These are phyloP conservation scores for Myotis myotis DNA, from an alignment of 2,797 vertebrate genomes.

Conservation along the genomic window DNA sequence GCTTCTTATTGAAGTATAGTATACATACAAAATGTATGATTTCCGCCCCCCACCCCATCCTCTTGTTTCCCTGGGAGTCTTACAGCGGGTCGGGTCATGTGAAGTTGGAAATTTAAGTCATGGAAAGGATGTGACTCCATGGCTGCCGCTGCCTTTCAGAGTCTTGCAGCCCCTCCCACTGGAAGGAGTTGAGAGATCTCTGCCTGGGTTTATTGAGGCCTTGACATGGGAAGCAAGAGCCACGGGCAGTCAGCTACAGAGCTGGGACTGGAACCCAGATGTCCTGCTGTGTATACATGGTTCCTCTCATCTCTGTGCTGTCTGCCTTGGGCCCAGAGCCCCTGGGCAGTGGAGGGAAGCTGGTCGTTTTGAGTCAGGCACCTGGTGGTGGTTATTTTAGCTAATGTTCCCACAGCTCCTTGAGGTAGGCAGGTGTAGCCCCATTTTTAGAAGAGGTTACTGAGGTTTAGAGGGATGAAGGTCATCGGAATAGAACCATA, in stretches of 20 bases:
- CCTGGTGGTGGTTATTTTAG: not conserved
- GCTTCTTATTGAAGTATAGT: not conserved
- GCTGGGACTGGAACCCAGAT: not conserved
- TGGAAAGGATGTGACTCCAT: not conserved
- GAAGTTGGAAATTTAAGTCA: not conserved
- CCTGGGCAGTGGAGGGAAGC: not conserved
- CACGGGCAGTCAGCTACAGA: fast-evolving
- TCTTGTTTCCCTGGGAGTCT: not conserved
- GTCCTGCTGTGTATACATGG: fast-evolving
- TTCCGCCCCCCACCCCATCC: not conserved
- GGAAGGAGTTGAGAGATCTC: not conserved
- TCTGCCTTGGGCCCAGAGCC: not conserved
- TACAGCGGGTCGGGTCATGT: not conserved
- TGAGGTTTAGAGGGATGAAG: not conserved
- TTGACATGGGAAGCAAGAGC: not conserved
- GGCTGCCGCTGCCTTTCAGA: not conserved
- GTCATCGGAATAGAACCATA: not conserved
- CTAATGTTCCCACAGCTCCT: not conserved
- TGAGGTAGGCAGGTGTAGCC: not conserved
- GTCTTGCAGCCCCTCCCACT: not conserved
- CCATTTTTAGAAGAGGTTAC: not conserved
- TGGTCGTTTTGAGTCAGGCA: not conserved
- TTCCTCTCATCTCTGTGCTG: not conserved
- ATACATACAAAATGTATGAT: fast-evolving
- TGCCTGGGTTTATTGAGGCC: not conserved